Percentiles rank a stretch among this genome's conserved stretches.
These are phyloP conservation scores for Cynopterus sphinx DNA, from an alignment of 2,797 vertebrate species.

Conservation along the genomic window DNA sequence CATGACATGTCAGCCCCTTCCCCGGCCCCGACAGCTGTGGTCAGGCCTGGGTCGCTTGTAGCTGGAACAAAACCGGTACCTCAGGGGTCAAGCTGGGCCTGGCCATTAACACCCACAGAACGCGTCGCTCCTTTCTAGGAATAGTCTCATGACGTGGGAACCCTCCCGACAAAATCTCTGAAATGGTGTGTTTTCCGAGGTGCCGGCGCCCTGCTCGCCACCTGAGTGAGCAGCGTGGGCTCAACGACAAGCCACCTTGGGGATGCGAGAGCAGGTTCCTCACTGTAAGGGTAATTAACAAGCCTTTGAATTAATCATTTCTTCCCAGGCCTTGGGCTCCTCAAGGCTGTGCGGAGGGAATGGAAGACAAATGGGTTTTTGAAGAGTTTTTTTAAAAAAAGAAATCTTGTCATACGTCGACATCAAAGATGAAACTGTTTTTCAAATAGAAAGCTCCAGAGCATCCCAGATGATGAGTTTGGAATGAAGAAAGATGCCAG, in stretches of 20 bases:
- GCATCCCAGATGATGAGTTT: not conserved
- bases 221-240: rapidly evolving
- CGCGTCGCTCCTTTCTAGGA: not conserved
- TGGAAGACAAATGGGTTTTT: conserved; percentile 22
- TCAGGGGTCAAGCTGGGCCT: not conserved
- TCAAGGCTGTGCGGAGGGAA: not conserved
- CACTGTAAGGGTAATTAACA: conserved; percentile 20
- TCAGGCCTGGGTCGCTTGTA: not conserved
- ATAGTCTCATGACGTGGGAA: not conserved
- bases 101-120: not conserved
- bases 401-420: not conserved
- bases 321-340: not conserved
- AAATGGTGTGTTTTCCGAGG: rapidly evolving
- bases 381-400: conserved; percentile 34
- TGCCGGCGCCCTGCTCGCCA: not conserved
- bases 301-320: conserved; percentile 23
- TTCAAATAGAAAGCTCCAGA: not conserved
- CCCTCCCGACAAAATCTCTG: not conserved
- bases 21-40: not conserved
- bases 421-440: not conserved
- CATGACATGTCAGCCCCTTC: rapidly evolving
- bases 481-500: not conserved
- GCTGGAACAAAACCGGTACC: not conserved
- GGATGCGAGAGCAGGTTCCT: not conserved
- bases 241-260: rapidly evolving